These are phyloP conservation scores for Corbicula japonica DNA, from an alignment of 2,888 invertebrate genomes.

Conservation along the genomic window DNA sequence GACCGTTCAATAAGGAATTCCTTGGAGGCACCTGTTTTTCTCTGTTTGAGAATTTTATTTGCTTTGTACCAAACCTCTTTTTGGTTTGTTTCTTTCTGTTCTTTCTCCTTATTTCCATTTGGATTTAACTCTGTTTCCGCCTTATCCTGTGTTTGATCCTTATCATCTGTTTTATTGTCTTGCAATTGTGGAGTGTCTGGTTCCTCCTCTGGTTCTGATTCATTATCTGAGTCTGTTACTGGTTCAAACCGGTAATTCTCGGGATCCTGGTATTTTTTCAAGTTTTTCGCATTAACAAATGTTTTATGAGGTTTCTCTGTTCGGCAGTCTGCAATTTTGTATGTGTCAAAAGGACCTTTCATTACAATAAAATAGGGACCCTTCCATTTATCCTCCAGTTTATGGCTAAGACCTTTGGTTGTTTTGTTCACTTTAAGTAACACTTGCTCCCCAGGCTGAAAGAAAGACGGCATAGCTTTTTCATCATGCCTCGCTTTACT, in stretches of 20 bases:
- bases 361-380: conserved; percentile 12
- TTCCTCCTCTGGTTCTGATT: background rate
- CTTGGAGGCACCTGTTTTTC: conserved; percentile 1
- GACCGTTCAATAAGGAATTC: conserved; percentile 12
- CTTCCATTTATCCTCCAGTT: conserved; percentile 16
- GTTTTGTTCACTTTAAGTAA: conserved; percentile 2
- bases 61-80: conserved; percentile 1
- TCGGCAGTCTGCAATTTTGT: conserved; percentile 3
- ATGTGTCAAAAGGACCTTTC: conserved; percentile 19
- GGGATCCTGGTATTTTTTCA: conserved; percentile 9
- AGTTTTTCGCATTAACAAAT: conserved; percentile 10
- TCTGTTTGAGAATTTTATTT: conserved; percentile 23
- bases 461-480: conserved; percentile 19
- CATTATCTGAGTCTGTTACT: no score
- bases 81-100: no score
- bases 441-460: conserved; percentile 10
- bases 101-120: no score
- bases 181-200: no score
- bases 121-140: no score
- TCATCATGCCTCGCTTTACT: conserved; percentile 39
- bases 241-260: background rate
- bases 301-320: background rate
- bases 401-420: background rate
- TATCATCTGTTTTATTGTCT: no score
- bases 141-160: no score